phyloP scores from a whole-genome alignment of 1,140 invertebrate genomes.

The Metaphire vulgaris region DNA sequence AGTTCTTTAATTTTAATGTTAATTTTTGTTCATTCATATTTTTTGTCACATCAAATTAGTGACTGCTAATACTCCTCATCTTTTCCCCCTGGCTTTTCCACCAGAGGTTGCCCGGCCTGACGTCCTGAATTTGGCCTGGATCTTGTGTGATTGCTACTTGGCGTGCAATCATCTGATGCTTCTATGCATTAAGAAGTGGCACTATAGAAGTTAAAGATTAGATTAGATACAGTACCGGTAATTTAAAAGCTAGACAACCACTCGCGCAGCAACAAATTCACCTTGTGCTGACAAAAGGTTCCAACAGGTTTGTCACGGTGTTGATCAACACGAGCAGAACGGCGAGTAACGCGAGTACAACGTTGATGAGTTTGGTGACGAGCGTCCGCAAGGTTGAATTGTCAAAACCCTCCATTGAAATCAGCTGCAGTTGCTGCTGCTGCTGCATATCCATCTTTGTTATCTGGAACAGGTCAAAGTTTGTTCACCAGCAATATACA shows the following conservation, averaged over 20 bases:
- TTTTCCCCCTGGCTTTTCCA: not conserved
- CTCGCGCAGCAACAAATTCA: conserved; percentile 40
- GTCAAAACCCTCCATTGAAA: conserved; percentile 82
- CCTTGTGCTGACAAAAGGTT: conserved; percentile 88
- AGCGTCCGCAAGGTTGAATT: conserved; percentile 85
- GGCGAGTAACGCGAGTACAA: conserved; percentile 84
- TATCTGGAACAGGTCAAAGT: conserved; percentile 58
- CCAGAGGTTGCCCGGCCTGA: not conserved
- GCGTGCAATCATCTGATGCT: not conserved
- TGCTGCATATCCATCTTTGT: conserved; percentile 89
- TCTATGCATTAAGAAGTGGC: not conserved
- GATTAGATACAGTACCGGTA: no score
- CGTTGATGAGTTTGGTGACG: conserved; percentile 88
- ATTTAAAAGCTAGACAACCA: not conserved
- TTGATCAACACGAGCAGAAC: conserved; percentile 83
- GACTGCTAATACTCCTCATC: no score
- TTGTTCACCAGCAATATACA: not conserved
- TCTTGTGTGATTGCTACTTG: no score
- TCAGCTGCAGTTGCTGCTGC: conserved; percentile 82
- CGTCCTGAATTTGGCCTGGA: not conserved
- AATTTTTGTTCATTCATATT: not conserved
- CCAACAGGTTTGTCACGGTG: conserved; percentile 82
- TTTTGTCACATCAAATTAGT: not conserved
- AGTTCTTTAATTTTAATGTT: not conserved
- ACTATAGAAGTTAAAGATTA: not conserved